Conservation (phyloP, 2,888 invertebrate genomes). For the Apamea epomidion region DNA sequence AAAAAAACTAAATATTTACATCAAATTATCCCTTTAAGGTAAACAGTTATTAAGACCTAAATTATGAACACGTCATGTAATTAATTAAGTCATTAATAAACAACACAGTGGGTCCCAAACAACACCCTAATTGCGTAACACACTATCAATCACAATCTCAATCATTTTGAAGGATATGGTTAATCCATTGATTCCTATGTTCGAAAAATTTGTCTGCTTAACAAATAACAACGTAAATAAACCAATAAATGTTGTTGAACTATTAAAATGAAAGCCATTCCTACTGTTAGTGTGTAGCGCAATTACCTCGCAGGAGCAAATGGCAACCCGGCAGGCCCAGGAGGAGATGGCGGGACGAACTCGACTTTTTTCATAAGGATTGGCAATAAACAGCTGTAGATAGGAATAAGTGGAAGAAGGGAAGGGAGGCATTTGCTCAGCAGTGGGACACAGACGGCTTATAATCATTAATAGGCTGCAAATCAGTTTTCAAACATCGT, state of each 20-base stretch:
- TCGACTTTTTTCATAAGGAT: background rate
- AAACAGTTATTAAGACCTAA: background rate
- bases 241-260: too few species aligned
- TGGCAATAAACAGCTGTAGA: background rate
- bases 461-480: background rate
- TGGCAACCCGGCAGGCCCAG: background rate
- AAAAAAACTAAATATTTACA: conserved; percentile 3
- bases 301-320: background rate
- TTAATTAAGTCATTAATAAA: background rate
- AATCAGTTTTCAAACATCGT: background rate
- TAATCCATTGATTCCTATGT: too few species aligned
- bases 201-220: too few species aligned
- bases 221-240: too few species aligned
- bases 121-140: background rate
- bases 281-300: background rate
- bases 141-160: background rate
- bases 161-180: too few species aligned
- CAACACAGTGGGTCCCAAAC: background rate
- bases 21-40: background rate
- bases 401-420: background rate
- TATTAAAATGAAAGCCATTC: background rate
- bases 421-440: background rate
- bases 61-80: conserved; percentile 11
- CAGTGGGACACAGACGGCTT: background rate
- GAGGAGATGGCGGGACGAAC: background rate